A percentile compares a stretch with the other conserved stretches of the same genome.
These are phyloP conservation scores for Dicrostonyx torquatus DNA, from an alignment of 2,797 vertebrate genomes.

Conservation along the genomic window DNA sequence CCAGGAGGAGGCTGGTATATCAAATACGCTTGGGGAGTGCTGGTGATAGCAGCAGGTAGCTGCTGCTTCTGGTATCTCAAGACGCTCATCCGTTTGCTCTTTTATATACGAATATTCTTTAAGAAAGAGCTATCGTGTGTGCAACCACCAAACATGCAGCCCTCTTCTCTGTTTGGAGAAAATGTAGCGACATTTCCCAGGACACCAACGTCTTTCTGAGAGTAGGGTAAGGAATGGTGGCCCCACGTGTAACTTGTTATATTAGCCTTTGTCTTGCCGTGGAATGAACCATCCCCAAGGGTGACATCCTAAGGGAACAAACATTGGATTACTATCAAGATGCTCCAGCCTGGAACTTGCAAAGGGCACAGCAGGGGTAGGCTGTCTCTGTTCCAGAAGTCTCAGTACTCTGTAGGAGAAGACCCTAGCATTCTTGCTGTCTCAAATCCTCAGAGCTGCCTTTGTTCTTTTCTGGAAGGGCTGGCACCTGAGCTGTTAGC, in stretches of 20 bases:
- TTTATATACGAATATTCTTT: background rate
- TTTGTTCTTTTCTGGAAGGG: background rate
- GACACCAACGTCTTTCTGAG: background rate
- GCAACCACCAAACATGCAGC: background rate
- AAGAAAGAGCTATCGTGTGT: background rate
- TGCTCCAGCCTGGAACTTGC: background rate
- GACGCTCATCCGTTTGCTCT: background rate
- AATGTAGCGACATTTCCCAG: background rate
- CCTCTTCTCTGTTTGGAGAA: background rate
- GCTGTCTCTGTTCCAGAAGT: background rate
- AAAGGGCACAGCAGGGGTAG: background rate
- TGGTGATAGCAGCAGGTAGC: background rate
- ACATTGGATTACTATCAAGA: background rate
- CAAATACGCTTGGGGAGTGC: background rate
- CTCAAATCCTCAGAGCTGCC: background rate
- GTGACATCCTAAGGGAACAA: background rate
- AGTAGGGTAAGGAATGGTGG: background rate
- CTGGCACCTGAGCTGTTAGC: background rate
- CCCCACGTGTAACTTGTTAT: background rate
- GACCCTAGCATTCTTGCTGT: background rate
- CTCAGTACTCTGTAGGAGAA: background rate
- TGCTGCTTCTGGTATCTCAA: background rate
- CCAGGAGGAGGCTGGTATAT: background rate
- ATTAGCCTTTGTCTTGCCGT: background rate
- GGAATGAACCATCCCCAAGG: background rate